Conservation (phyloP, 2,113 vertebrate genomes). For the Macrotis lagotis region DNA sequence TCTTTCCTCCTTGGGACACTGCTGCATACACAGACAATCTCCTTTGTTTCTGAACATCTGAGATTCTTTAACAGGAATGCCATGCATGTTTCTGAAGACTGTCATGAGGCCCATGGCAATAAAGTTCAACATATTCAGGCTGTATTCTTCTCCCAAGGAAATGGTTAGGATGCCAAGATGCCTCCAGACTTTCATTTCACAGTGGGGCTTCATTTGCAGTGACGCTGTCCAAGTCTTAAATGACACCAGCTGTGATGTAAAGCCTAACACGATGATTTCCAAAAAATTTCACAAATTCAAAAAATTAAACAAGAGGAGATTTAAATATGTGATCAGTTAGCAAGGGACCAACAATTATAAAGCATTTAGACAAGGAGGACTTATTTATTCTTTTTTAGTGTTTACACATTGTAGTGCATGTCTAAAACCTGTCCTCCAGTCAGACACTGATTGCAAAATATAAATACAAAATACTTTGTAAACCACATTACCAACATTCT, state of each 20-base stretch:
- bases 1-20: slow-evolving; percentile 68
- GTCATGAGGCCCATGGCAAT: slow-evolving; percentile 91
- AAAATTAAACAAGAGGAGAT: slow-evolving; percentile 77
- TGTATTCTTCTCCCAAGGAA: slow-evolving; percentile 97
- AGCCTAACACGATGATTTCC: slow-evolving; percentile 80
- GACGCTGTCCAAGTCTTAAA: slow-evolving; percentile 89
- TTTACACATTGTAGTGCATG: slow-evolving; percentile 62
- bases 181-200: slow-evolving; percentile 90
- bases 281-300: slow-evolving; percentile 85
- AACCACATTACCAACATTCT: slow-evolving; percentile 76
- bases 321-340: slow-evolving; percentile 77
- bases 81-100: slow-evolving; percentile 90
- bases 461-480: slow-evolving; percentile 74
- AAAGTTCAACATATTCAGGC: slow-evolving; percentile 91
- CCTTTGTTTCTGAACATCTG: slow-evolving; percentile 86
- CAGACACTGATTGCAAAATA: slow-evolving; percentile 77
- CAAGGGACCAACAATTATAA: slow-evolving; percentile 76
- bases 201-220: slow-evolving; percentile 90
- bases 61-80: slow-evolving; percentile 91
- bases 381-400: slow-evolving; percentile 74
- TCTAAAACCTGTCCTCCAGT: slow-evolving; percentile 65
- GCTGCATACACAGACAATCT: slow-evolving; percentile 83
- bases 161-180: slow-evolving; percentile 97
- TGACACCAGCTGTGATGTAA: slow-evolving; percentile 88
- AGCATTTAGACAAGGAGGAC: slow-evolving; percentile 61